Percentiles rank a stretch among this genome's conserved stretches.
Evolutionary conservation across 2,888 invertebrate genomes (phyloP).

Genomic region (Sinhomidia bicolor): DNA sequence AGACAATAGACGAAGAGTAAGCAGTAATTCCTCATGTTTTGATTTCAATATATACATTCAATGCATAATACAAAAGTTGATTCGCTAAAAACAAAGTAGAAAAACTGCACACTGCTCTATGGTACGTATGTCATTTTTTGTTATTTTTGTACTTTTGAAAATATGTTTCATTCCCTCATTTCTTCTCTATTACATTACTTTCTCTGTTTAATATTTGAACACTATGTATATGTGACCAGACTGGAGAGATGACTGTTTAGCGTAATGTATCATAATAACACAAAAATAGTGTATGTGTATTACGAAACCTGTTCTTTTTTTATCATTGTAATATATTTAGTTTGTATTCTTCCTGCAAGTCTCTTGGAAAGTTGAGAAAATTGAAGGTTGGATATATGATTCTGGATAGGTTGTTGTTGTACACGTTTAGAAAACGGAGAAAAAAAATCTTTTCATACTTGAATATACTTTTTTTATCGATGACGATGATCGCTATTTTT

Average conservation of each 20-base stretch:
- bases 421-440: conserved; percentile 31
- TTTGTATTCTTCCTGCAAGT: conserved; percentile 46
- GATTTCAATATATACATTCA: background rate
- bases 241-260: conserved; percentile 21
- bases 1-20: background rate
- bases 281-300: background rate
- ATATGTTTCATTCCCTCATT: conserved; percentile 4
- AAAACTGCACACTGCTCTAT: too few relatives aligned
- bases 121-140: background rate
- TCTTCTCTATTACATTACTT: background rate
- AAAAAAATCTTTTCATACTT: conserved; percentile 40
- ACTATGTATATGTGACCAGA: conserved; percentile 40
- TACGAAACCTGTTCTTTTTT: conserved; percentile 23
- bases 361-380: conserved; percentile 65
- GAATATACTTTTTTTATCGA: conserved; percentile 46
- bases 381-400: conserved; percentile 66
- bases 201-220: conserved; percentile 36
- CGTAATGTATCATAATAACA: conserved; percentile 16
- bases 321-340: conserved; percentile 21
- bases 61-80: conserved; percentile 34
- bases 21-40: background rate
- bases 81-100: conserved; percentile 24
- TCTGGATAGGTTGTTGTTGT: conserved; percentile 62
- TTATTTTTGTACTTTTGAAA: background rate
- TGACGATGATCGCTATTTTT: conserved; percentile 65